Evolutionary conservation across 2,113 vertebrate genomes (phyloP).

Genomic region (Pelodiscus sinensis): DNA sequence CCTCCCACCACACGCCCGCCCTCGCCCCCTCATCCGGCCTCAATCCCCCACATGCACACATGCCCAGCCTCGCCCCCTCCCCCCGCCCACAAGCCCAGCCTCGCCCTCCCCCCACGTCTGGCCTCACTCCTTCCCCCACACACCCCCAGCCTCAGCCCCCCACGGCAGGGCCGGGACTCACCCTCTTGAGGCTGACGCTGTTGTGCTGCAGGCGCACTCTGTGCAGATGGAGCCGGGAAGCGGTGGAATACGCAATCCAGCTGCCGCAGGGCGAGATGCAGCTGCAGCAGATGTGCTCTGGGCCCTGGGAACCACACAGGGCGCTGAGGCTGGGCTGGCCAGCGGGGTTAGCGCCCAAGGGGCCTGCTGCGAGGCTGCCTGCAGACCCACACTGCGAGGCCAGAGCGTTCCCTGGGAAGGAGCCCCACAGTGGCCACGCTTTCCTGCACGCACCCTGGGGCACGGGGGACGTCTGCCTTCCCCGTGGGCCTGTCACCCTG

Average conservation of each 20-base stretch:
- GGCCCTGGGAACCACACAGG: conserved; percentile 76
- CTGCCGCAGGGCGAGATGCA: conserved; percentile 88
- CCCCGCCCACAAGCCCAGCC: too few relatives aligned
- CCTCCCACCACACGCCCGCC: too few relatives aligned
- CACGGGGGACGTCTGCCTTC: background rate
- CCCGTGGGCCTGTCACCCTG: background rate
- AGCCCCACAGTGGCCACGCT: too few relatives aligned
- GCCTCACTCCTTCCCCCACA: too few relatives aligned
- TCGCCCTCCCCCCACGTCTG: too few relatives aligned
- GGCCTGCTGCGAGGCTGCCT: too few relatives aligned
- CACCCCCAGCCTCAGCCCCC: background rate
- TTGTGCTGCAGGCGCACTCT: conserved; percentile 73
- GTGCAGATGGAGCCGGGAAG: conserved; percentile 86
- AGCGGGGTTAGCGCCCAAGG: rapidly evolving
- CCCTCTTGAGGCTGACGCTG: conserved; percentile 84
- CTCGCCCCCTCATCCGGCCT: too few relatives aligned
- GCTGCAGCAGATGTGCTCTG: conserved; percentile 91
- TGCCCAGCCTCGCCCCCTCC: too few relatives aligned
- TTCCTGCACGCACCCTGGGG: background rate
- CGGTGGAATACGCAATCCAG: conserved; percentile 89
- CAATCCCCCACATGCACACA: too few relatives aligned
- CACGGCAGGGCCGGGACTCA: conserved; percentile 44
- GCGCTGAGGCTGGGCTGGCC: background rate
- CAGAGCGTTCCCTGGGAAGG: too few relatives aligned
- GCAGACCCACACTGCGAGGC: background rate